Evolutionary conservation across 1,140 invertebrate genomes (phyloP).

Genomic region (Pseudomyrmex flavicornis): DNA sequence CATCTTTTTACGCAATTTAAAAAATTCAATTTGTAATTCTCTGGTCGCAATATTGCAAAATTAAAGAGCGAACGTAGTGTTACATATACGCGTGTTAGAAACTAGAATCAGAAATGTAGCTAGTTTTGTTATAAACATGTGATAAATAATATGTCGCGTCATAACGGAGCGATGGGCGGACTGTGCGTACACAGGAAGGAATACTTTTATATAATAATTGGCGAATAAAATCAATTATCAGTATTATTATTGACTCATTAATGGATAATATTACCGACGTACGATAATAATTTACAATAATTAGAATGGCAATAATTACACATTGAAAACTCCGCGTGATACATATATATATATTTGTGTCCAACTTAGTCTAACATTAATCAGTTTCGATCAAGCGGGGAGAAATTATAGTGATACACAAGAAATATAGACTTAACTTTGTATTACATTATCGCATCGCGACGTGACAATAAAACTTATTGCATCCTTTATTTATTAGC

Average conservation of each 20-base stretch:
- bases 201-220: conserved; percentile 53
- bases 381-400: background rate
- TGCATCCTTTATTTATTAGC: background rate
- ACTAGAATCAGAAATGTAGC: conserved; percentile 1
- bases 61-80: no score
- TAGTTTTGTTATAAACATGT: conserved; percentile 29
- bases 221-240: conserved; percentile 60
- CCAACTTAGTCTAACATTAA: conserved; percentile 29
- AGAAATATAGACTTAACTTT: background rate
- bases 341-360: conserved; percentile 27
- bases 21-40: no score
- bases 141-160: conserved; percentile 46
- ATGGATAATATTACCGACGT: conserved; percentile 54
- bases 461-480: background rate
- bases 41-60: no score
- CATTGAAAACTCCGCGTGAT: conserved; percentile 48
- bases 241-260: conserved; percentile 46
- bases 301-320: conserved; percentile 57
- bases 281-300: conserved; percentile 59
- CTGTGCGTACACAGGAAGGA: conserved; percentile 15
- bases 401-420: background rate
- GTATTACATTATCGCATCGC: background rate
- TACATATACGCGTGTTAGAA: background rate
- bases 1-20: no score
- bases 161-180: background rate